Evolutionary conservation across 2,888 invertebrate genomes (phyloP).

Genomic region (Caenorhabditis virilis): DNA sequence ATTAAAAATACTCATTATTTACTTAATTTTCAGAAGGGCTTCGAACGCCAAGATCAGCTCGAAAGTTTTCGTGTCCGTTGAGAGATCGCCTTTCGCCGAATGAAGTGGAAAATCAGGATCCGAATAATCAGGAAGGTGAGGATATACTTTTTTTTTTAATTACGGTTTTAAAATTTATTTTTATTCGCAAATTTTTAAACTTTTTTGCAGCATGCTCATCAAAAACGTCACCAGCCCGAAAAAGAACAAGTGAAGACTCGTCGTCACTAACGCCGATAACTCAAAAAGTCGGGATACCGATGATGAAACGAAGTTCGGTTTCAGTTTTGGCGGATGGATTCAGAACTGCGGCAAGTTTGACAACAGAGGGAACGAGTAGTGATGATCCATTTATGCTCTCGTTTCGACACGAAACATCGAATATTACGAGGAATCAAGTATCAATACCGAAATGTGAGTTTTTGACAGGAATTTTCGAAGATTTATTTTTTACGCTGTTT

Average conservation of each 20-base stretch:
- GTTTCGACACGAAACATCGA: conserved; percentile 8
- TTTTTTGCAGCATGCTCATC: not conserved
- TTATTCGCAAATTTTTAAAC: too few species aligned
- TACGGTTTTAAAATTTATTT: not conserved
- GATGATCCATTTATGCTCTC: conserved; percentile 18
- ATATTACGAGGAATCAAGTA: too few species aligned
- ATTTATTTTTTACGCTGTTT: too few species aligned
- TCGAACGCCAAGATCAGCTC: conserved; percentile 16
- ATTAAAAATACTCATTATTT: too few species aligned
- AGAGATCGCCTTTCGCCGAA: not conserved
- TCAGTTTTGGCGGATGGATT: conserved; percentile 24
- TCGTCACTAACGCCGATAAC: conserved; percentile 16
- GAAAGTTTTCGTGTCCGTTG: conserved; percentile 20
- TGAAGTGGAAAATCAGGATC: not conserved
- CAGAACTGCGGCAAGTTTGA: conserved; percentile 24
- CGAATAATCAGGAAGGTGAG: not conserved
- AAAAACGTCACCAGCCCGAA: conserved; percentile 9
- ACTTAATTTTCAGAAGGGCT: conserved; percentile 15
- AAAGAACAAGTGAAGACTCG: conserved; percentile 15
- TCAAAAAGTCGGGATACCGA: conserved; percentile 16
- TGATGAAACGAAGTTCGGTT: conserved; percentile 26
- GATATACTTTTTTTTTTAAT: not conserved
- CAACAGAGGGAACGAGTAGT: conserved; percentile 8
- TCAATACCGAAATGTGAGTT: too few species aligned
- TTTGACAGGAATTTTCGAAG: too few species aligned